A percentile compares a stretch with the other conserved stretches of the same genome.
These are phyloP conservation scores for Neogale vison DNA, from an alignment of 2,113 vertebrate genomes.

Conservation along the genomic window DNA sequence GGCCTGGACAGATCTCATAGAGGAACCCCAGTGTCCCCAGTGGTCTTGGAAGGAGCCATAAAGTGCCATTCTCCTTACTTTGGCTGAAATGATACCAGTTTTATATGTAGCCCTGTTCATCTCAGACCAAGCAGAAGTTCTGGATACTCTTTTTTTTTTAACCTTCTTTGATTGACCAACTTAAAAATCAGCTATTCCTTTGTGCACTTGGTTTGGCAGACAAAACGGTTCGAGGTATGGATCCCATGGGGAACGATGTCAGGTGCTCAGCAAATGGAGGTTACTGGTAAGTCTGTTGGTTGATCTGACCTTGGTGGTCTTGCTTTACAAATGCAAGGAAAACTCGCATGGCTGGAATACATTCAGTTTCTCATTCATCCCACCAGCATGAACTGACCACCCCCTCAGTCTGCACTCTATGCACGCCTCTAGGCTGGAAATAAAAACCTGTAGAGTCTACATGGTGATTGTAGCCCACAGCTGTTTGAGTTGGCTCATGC, in stretches of 20 bases:
- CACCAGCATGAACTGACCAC: neutral
- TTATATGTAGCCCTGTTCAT: neutral
- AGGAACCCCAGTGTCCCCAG: neutral
- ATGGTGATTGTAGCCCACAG: neutral
- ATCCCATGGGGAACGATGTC: neutral
- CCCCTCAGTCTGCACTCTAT: fast-evolving
- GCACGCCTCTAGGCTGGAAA: neutral
- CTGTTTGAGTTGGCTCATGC: too few relatives aligned
- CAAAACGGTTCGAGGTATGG: neutral
- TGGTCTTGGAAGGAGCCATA: neutral
- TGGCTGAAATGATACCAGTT: neutral
- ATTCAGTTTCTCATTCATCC: neutral
- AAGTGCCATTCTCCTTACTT: neutral
- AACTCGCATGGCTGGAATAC: neutral
- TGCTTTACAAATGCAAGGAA: neutral
- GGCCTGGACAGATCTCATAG: neutral
- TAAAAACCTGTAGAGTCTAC: neutral
- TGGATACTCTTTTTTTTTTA: neutral
- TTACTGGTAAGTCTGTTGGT: neutral
- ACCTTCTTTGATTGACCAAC: neutral
- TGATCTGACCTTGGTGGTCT: neutral
- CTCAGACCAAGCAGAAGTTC: neutral
- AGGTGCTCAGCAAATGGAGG: neutral
- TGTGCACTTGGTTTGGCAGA: neutral
- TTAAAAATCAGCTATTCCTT: neutral